A percentile compares a stretch with the other conserved stretches of the same genome.
Evolutionary conservation across 92 coral and sea anemone genomes (phyloP).

Genomic region (Parazoanthus atlanticus): DNA sequence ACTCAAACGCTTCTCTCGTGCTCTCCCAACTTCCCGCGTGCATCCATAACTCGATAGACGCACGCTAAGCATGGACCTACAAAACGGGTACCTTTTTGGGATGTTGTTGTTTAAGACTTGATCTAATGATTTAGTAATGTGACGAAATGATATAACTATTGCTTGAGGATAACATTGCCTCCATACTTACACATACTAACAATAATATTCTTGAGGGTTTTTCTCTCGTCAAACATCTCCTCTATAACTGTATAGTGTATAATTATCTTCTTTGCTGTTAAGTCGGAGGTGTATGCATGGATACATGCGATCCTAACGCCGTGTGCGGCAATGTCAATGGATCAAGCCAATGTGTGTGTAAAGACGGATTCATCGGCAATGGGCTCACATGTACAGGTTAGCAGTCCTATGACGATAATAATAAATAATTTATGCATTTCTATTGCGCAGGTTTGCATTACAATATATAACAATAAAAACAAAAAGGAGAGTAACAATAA

Average conservation of each 20-base stretch:
- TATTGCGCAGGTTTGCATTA: not conserved
- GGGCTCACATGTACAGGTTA: slow-evolving; percentile 37
- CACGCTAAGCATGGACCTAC: no score
- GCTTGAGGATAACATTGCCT: no score
- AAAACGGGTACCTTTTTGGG: no score
- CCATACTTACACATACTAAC: no score
- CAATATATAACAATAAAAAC: no score
- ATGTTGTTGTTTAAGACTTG: no score
- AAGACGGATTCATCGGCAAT: slow-evolving; percentile 24
- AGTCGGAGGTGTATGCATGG: not conserved
- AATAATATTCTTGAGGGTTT: not conserved
- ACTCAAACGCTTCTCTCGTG: no score
- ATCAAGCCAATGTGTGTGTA: slow-evolving; percentile 12
- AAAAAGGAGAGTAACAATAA: no score
- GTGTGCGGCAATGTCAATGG: slow-evolving; percentile 28
- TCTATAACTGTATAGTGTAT: not conserved
- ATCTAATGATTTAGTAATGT: no score
- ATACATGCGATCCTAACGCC: slow-evolving; percentile 32
- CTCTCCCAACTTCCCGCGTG: no score
- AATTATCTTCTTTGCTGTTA: not conserved
- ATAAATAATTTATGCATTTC: not conserved
- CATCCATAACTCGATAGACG: no score
- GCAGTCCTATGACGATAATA: not conserved
- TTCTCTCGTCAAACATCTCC: not conserved
- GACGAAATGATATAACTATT: no score